A percentile compares a stretch with the other conserved stretches of the same genome.
Evolutionary conservation across 2,888 invertebrate species (phyloP).

Genomic region (Agrilus mali): DNA sequence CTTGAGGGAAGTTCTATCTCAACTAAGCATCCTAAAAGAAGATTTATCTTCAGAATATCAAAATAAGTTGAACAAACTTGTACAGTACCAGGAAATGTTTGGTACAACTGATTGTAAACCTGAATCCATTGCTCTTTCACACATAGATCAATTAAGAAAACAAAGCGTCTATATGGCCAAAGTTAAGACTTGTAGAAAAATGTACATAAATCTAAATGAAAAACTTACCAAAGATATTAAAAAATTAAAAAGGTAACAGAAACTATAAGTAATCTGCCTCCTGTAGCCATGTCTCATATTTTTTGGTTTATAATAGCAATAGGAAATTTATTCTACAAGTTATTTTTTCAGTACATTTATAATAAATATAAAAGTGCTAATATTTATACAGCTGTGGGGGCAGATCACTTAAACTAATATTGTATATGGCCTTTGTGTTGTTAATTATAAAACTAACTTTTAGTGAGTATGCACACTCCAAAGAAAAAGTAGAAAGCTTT

Average conservation of each 20-base stretch:
- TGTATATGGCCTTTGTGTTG: constrained; percentile 9
- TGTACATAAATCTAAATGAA: constrained; percentile 21
- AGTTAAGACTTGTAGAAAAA: constrained; percentile 21
- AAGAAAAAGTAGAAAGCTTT: constrained; percentile 10
- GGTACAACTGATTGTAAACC: constrained; percentile 11
- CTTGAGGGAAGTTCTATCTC: constrained; percentile 15
- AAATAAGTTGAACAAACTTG: constrained; percentile 14
- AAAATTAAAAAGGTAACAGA: constrained; percentile 17
- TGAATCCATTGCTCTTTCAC: constrained; percentile 15
- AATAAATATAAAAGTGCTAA: no score
- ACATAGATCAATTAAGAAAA: constrained; percentile 19
- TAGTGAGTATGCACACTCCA: constrained; percentile 14
- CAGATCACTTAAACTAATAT: no score
- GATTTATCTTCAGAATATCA: constrained; percentile 9
- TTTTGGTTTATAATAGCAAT: no score
- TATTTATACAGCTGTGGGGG: not conserved
- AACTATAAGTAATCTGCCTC: no score
- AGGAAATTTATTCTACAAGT: no score
- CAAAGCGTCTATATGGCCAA: constrained; percentile 20
- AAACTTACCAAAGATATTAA: constrained; percentile 21
- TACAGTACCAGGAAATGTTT: constrained; percentile 11
- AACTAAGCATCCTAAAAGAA: constrained; percentile 15
- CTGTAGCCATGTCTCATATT: no score
- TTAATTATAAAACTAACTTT: not conserved
- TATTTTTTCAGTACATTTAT: no score